Evolutionary conservation across 2,797 vertebrate species (phyloP), one percentile per base, ranked within the genome.

Genomic region (Staurois parvus): DNA sequence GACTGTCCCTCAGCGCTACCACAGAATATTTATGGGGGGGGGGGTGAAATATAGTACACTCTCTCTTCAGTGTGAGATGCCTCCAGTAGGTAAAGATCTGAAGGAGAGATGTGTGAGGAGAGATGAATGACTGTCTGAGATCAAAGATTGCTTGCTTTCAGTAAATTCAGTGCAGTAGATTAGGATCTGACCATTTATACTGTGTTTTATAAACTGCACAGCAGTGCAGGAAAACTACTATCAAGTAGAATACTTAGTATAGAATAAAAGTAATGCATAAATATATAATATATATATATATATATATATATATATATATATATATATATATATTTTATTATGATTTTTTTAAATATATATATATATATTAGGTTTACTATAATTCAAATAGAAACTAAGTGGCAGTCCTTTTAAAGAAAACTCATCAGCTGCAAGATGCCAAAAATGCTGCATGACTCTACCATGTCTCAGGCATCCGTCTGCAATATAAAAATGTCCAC

Each of bases 21-120:
- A 79, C 77, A 32, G 89, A 90, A 81, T 88, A 81, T 45, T 88
- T 88, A 83, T 93, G n/a, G n/a, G n/a, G n/a, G n/a, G n/a, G n/a
- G n/a, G n/a, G n/a, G n/a, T n/a, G 93, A 94, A 93, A 93, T 92
- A 92, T 74, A 91, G 89, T 88, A 84, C 91, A 90, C 88, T 92
- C 89, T 91, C 88, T 88, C 87, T 90, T 85, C 66, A 28, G 87
- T 85, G 89, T 86, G 89, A 89, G 88, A 75, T 88, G 89, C 67
- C 91, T 93, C 88, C 89, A 93, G 90, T 91, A 88, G 90, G 67
- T 86, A 85, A 89, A 87, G 91, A 90, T 92, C 88, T 90, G 90
- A 90, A 80, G 89, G 87, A 84, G 79, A 68, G 83, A 89, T 77
- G 84, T 84, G 76, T 86, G 89, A 83, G 87, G 85, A 86, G 90